Percentiles rank a stretch among this genome's conserved stretches.
Evolutionary conservation across 2,797 vertebrate genomes (phyloP).

Genomic region (Brachyalestes nurse): DNA sequence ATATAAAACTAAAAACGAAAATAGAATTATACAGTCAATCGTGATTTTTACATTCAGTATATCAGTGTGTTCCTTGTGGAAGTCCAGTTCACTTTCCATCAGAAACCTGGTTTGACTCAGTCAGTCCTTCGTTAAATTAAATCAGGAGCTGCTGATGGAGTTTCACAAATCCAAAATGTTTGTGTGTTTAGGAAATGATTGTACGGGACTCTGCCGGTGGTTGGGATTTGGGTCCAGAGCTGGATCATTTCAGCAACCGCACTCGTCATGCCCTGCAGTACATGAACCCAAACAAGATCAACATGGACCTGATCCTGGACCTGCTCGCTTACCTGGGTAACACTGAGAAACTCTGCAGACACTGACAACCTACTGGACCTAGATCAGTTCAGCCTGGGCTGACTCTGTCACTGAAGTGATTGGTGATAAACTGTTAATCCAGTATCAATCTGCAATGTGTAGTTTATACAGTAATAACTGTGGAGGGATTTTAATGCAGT

Average conservation of each 20-base stretch:
- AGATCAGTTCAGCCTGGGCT: neutral
- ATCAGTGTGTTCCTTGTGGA: too few relatives aligned
- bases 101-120: too few relatives aligned
- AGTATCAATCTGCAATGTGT: neutral
- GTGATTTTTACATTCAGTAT: too few relatives aligned
- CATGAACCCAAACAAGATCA: constrained; percentile 97
- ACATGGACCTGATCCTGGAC: constrained; percentile 92
- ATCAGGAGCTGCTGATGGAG: too few relatives aligned
- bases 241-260: constrained; percentile 87
- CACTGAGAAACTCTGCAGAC: neutral
- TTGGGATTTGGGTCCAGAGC: constrained; percentile 81
- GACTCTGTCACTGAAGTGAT: neutral
- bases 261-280: constrained; percentile 89
- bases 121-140: too few relatives aligned
- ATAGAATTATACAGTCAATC: too few relatives aligned
- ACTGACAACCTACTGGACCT: neutral
- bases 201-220: constrained; percentile 73
- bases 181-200: constrained; percentile 82
- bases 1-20: too few relatives aligned
- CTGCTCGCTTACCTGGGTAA: constrained; percentile 89
- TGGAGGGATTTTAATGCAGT: too few relatives aligned
- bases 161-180: neutral
- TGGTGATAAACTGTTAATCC: neutral
- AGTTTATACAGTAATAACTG: too few relatives aligned
- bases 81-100: too few relatives aligned